Percentiles rank a stretch among this genome's conserved stretches.
Conservation (phyloP, 2,797 vertebrate species). For the Telmatherina bonti region DNA sequence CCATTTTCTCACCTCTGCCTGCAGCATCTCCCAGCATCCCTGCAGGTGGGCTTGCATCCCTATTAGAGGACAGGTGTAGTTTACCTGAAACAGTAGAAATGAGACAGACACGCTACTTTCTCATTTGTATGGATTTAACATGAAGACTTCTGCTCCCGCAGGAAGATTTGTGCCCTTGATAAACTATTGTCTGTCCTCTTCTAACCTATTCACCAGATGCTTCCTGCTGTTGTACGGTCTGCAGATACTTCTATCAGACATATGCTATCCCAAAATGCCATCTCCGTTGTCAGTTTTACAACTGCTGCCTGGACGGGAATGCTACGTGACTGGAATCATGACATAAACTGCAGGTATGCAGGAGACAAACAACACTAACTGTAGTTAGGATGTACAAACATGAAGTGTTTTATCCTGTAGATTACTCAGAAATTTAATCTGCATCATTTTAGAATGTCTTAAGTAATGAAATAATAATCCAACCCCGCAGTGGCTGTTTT, state of each 20-base stretch:
- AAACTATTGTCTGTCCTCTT: constrained; percentile 24
- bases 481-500: neutral
- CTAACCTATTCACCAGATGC: constrained; percentile 29
- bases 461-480: neutral
- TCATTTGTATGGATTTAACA: constrained; percentile 40
- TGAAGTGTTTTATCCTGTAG: neutral
- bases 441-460: neutral
- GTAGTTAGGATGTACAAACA: neutral
- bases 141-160: constrained; percentile 10
- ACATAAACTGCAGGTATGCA: neutral
- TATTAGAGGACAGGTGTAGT: too few relatives aligned
- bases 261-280: constrained; percentile 11
- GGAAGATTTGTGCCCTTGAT: constrained; percentile 36
- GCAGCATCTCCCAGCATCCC: too few relatives aligned
- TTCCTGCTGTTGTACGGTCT: constrained; percentile 20
- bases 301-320: neutral
- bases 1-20: too few relatives aligned
- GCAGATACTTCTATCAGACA: constrained; percentile 18
- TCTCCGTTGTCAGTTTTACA: constrained; percentile 1
- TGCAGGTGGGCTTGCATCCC: too few relatives aligned
- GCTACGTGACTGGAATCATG: neutral
- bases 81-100: constrained; percentile 30
- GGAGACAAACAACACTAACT: neutral
- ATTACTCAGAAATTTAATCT: neutral
- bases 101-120: constrained; percentile 27